phyloP scores from a whole-genome alignment of 2,797 vertebrate genomes.

The Macropodus opercularis region DNA sequence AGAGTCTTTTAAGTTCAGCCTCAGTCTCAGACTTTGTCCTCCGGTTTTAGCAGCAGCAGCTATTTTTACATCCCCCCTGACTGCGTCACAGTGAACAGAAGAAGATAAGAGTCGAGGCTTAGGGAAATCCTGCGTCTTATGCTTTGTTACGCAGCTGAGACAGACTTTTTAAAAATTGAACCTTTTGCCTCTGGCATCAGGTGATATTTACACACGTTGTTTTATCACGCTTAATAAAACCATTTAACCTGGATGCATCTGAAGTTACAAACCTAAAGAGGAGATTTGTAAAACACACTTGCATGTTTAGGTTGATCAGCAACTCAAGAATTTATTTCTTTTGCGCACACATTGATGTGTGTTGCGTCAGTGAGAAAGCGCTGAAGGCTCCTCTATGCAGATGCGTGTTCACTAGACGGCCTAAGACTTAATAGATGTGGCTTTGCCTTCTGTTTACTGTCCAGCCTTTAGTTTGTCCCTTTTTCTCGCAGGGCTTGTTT shows the following conservation, averaged over 20 bases:
- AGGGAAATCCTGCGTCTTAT: constrained; percentile 51
- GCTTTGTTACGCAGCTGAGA: constrained; percentile 30
- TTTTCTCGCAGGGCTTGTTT: constrained; percentile 36
- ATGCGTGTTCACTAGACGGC: not conserved
- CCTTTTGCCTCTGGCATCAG: no score
- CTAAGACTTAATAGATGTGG: constrained; percentile 1
- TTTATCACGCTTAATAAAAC: no score
- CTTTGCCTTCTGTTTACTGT: constrained; percentile 30
- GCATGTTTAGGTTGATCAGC: no score
- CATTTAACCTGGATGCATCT: no score
- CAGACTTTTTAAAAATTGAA: no score
- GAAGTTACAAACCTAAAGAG: no score
- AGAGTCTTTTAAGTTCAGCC: constrained; percentile 41
- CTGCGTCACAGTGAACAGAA: constrained; percentile 64
- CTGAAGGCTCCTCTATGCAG: not conserved
- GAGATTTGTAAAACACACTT: no score
- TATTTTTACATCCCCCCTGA: constrained; percentile 65
- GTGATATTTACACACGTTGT: no score
- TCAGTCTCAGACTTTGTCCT: constrained; percentile 45
- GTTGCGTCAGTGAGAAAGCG: not conserved
- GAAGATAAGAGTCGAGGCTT: constrained; percentile 62
- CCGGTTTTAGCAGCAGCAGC: constrained; percentile 67
- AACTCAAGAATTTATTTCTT: no score
- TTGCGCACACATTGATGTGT: not conserved
- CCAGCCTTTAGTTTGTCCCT: constrained; percentile 38